Conservation (phyloP, 1,140 invertebrate genomes). For the Drosophila suzukii region DNA sequence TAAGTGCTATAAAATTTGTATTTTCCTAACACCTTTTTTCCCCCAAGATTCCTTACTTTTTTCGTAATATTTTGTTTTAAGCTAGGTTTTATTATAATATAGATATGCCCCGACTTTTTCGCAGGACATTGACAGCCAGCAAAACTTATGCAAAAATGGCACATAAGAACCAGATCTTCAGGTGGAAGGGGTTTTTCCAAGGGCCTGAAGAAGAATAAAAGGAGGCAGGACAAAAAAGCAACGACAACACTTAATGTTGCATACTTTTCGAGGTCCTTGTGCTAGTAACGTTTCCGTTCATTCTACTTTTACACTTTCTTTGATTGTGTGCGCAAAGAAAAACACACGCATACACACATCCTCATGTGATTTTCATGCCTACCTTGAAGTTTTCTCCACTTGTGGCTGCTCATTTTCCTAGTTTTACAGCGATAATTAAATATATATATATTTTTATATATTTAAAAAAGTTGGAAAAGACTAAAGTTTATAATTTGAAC, state of each 20-base stretch:
- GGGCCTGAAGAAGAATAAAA: background rate
- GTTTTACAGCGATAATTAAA: background rate
- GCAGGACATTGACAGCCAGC: conserved; percentile 41
- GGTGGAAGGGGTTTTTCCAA: background rate
- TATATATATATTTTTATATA: background rate
- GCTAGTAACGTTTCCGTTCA: conserved; percentile 79
- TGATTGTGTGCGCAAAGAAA: conserved; percentile 24
- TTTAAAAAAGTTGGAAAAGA: background rate
- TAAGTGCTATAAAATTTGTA: background rate
- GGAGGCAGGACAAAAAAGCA: background rate
- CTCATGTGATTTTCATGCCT: background rate
- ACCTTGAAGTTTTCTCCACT: conserved; percentile 30
- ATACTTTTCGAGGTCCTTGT: conserved; percentile 80
- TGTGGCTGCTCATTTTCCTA: conserved; percentile 28
- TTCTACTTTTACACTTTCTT: conserved; percentile 64
- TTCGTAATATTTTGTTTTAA: background rate
- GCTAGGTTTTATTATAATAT: background rate
- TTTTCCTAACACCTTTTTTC: background rate
- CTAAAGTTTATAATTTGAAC: too few relatives aligned
- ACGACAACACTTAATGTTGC: conserved; percentile 72
- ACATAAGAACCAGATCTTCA: conserved; percentile 50
- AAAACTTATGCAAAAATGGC: conserved; percentile 69
- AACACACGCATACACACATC: background rate
- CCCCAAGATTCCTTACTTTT: too few relatives aligned
- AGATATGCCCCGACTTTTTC: background rate